A percentile compares a stretch with the other conserved stretches of the same genome.
Conservation (phyloP, 2,888 invertebrate species). For the Yponomeuta cagnagella region DNA sequence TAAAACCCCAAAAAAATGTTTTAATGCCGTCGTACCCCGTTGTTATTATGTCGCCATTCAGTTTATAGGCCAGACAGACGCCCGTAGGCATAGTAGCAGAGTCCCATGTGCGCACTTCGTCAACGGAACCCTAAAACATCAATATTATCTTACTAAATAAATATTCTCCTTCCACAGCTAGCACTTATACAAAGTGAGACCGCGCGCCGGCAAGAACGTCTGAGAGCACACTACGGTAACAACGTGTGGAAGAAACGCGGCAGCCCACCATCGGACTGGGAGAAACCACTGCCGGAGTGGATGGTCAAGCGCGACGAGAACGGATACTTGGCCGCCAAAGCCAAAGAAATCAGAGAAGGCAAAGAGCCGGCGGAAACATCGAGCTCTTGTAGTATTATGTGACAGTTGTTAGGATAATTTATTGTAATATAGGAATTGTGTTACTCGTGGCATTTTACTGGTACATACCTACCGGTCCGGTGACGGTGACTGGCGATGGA, state of each 20-base stretch:
- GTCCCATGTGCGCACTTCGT: too few species aligned
- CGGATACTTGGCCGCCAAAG: constrained; percentile 79
- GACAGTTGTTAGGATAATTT: constrained; percentile 23
- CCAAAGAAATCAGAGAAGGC: constrained; percentile 74
- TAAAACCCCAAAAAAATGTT: too few species aligned
- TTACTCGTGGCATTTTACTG: background rate
- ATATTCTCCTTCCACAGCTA: constrained; percentile 55
- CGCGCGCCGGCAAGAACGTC: constrained; percentile 75
- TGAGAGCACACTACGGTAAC: constrained; percentile 82
- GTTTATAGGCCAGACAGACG: too few species aligned
- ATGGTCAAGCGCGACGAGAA: constrained; percentile 80
- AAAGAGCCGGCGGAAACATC: constrained; percentile 34
- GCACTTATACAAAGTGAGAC: constrained; percentile 84
- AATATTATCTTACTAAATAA: background rate
- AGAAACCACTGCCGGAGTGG: constrained; percentile 86
- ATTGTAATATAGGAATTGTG: background rate
- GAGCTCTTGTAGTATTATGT: constrained; percentile 54
- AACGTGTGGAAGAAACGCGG: constrained; percentile 86
- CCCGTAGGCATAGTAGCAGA: too few species aligned
- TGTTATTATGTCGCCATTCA: too few species aligned
- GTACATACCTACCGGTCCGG: too few species aligned
- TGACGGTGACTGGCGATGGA: too few species aligned
- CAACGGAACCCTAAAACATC: background rate
- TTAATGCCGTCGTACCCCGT: too few species aligned
- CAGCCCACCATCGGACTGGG: constrained; percentile 88